Evolutionary conservation across 2,888 invertebrate genomes (phyloP), one percentile per base, ranked within the genome.

Genomic region (Galerucella calmariensis): DNA sequence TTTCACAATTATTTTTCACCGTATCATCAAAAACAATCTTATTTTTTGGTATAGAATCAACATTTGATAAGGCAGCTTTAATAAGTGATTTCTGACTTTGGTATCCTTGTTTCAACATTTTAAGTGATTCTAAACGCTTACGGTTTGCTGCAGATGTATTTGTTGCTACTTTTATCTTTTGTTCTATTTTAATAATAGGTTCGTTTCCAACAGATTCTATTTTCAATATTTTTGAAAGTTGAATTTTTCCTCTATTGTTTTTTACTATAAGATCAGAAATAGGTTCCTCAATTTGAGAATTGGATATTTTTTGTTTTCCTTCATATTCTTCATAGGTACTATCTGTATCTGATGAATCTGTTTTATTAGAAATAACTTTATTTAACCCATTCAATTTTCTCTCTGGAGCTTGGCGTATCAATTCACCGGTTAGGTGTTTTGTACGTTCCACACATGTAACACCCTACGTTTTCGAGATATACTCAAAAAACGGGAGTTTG

Each of bases 111-210:
- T 91, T 90, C 86, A 91, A 92, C 81, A 90, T 90, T 77, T 89
- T 90, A 73, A 94, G 86, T 0, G 94, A 93, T 79, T 92, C 90
- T 72, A 92, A 85, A 74, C 94, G 90, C 84, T 93, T 94, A 74
- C 89, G 87, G 79, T 93, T 92, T 1, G 92, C 90, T 79, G 89
- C 88, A 16, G 79, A 77, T 20, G 79, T 70, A 70, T 79, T 77
- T 20, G 53, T 35, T n/a, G 20, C 51, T 2, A 65, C 61, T 74
- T 80, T 82, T 35, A 72, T 78, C 69, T 80, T 79, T 16, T 68
- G 73, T 14, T 80, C 76, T 65, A 81, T 80, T 78, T 76, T 79
- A 62, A 80, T 63, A 72, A 83, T 81, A 14, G 84, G 83, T 72
- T 80, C 78, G 41, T 82, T 82, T 14, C 83, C 83, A 69, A 82